A percentile compares a stretch with the other conserved stretches of the same genome.
phyloP scores from a whole-genome alignment of 2,113 vertebrate species.

The Gambusia affinis region DNA sequence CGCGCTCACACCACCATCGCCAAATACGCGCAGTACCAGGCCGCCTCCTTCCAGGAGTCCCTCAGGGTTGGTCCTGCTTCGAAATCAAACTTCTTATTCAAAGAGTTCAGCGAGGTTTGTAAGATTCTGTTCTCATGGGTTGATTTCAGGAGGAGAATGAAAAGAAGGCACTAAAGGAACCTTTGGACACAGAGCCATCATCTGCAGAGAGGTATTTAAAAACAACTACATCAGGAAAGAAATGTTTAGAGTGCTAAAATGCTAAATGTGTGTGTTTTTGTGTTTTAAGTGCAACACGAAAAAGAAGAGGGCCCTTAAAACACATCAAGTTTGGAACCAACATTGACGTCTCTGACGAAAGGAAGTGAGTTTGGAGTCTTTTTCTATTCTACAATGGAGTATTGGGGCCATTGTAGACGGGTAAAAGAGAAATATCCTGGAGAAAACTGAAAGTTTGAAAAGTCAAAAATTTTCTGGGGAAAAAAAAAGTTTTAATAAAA shows the following conservation, averaged over 20 bases:
- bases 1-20: constrained; percentile 96
- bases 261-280: neutral
- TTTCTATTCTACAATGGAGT: neutral
- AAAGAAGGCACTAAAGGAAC: constrained; percentile 93
- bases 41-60: constrained; percentile 98
- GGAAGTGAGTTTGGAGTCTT: constrained; percentile 87
- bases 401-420: too few species aligned
- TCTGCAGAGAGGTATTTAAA: constrained; percentile 91
- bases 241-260: neutral
- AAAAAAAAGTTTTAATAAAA: too few species aligned
- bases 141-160: constrained; percentile 94
- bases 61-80: constrained; percentile 85
- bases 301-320: constrained; percentile 94
- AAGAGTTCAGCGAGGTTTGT: neutral
- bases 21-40: constrained; percentile 99
- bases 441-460: too few species aligned
- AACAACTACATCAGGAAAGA: neutral
- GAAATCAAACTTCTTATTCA: neutral
- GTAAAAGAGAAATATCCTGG: too few species aligned
- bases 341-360: constrained; percentile 97
- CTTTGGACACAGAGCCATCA: constrained; percentile 91
- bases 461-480: too few species aligned
- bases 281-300: constrained; percentile 85
- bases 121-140: neutral
- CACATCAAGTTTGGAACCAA: constrained; percentile 99